Evolutionary conservation across 2,113 vertebrate species (phyloP).

Genomic region (Numenius arquata): DNA sequence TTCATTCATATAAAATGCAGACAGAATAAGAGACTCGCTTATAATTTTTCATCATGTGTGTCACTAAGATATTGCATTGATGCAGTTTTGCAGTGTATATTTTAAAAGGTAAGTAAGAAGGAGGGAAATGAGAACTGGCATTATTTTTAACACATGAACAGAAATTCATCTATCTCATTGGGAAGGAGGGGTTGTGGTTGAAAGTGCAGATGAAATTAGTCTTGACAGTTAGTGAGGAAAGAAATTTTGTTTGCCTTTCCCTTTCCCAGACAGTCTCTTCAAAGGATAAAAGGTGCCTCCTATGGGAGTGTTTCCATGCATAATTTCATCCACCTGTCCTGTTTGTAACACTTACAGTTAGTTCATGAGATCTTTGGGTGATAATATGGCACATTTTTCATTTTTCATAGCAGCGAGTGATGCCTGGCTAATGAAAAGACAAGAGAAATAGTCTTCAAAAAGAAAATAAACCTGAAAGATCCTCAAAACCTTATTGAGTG

Average conservation of each 20-base stretch:
- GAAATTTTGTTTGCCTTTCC: background rate
- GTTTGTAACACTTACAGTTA: background rate
- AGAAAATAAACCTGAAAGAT: background rate
- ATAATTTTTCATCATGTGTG: background rate
- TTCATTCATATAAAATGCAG: background rate
- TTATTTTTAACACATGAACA: background rate
- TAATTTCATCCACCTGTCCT: conserved; percentile 24
- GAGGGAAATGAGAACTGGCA: background rate
- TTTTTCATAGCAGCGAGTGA: background rate
- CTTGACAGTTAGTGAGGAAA: background rate
- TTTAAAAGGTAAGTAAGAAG: conserved; percentile 1
- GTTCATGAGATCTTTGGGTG: background rate
- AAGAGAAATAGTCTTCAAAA: background rate
- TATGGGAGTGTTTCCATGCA: background rate
- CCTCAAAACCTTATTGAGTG: background rate
- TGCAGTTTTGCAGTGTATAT: background rate
- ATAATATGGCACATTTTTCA: background rate
- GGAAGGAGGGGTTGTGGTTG: background rate
- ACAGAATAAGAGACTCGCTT: background rate
- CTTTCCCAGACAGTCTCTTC: background rate
- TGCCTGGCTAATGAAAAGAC: background rate
- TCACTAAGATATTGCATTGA: background rate
- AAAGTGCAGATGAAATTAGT: background rate
- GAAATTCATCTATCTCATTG: background rate
- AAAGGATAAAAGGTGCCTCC: background rate